Evolutionary conservation across 2,113 vertebrate species (phyloP).

Genomic region (Microcebus murinus): DNA sequence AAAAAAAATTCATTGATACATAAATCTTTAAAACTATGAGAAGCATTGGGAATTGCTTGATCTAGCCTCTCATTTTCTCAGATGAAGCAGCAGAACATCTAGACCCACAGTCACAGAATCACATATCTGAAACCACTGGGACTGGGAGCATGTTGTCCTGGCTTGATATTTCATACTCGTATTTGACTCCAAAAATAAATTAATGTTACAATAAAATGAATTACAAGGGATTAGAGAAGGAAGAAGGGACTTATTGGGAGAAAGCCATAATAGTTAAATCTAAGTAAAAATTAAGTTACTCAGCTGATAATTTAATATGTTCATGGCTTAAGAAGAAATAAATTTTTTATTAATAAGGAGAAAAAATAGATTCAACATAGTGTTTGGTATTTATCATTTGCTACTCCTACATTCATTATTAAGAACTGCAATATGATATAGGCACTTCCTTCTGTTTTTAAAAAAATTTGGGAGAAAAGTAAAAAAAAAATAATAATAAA

Average conservation of each 20-base stretch:
- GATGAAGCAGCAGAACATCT: background rate
- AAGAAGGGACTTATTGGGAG: background rate
- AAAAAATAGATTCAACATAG: background rate
- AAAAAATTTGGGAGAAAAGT: background rate
- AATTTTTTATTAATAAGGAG: constrained; percentile 31
- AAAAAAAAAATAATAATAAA: background rate
- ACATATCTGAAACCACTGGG: background rate
- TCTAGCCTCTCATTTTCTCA: background rate
- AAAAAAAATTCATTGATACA: background rate
- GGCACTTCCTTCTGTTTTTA: background rate
- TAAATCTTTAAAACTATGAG: background rate
- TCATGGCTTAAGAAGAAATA: constrained; percentile 3
- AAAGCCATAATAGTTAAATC: background rate
- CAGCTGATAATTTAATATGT: background rate
- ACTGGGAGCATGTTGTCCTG: background rate
- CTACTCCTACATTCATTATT: background rate
- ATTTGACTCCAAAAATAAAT: constrained; percentile 1
- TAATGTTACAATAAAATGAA: background rate
- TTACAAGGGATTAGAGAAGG: background rate
- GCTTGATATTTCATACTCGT: background rate
- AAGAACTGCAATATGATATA: background rate
- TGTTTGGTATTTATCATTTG: background rate
- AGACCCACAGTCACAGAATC: background rate
- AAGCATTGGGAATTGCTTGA: background rate
- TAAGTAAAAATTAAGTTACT: background rate